Evolutionary conservation across 2,797 vertebrate species (phyloP).

Genomic region (Graptemys geographica): DNA sequence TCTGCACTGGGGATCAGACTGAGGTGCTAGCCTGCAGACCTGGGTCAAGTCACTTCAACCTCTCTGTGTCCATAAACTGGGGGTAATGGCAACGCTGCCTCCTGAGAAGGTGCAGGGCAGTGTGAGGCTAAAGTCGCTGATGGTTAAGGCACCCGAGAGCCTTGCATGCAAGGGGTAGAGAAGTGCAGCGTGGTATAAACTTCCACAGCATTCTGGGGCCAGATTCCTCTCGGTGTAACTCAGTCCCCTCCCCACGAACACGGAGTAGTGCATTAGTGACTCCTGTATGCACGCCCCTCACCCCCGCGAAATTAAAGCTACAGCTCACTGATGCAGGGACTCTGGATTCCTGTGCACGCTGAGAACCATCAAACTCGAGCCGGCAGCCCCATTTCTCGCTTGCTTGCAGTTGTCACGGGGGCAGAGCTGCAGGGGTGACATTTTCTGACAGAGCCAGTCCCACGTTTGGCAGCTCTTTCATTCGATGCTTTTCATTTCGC

Average conservation of each 20-base stretch:
- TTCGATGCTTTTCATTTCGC: not conserved
- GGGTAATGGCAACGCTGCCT: not conserved
- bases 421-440: not conserved
- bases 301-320: no score
- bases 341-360: not conserved
- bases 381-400: constrained; percentile 78
- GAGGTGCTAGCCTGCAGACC: not conserved
- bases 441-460: constrained; percentile 7
- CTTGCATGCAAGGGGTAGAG: not conserved
- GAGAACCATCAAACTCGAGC: constrained; percentile 61
- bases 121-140: not conserved
- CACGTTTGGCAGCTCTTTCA: not conserved
- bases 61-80: not conserved
- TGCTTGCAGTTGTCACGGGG: constrained; percentile 74
- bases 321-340: not conserved
- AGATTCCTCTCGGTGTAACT: not conserved
- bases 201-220: not conserved
- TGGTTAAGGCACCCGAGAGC: not conserved
- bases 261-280: not conserved
- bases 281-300: not conserved
- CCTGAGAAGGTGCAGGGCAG: not conserved
- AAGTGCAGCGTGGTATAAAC: not conserved
- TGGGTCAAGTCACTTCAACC: not conserved
- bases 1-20: not conserved
- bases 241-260: not conserved